Evolutionary conservation across 2,113 vertebrate species (phyloP).

Genomic region (Prunella himalayana): DNA sequence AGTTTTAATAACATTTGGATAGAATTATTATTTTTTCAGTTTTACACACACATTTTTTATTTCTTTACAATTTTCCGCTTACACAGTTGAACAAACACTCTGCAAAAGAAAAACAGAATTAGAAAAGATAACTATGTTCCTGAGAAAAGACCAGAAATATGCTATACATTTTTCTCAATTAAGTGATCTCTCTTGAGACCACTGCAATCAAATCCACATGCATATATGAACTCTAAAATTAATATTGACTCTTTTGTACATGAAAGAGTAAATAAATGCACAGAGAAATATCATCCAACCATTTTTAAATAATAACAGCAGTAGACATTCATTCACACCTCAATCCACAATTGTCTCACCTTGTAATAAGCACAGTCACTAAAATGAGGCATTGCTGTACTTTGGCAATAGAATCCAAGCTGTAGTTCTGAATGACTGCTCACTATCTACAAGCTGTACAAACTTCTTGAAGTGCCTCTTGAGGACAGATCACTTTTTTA

Average conservation of each 20-base stretch:
- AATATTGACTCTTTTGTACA: not conserved
- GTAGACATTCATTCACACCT: not conserved
- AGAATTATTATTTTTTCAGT: not conserved
- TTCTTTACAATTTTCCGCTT: not conserved
- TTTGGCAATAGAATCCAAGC: slow-evolving; percentile 60
- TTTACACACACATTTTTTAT: not conserved
- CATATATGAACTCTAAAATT: not conserved
- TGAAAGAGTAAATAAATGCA: not conserved
- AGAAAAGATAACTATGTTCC: not conserved
- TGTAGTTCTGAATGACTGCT: not conserved
- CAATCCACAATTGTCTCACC: slow-evolving; percentile 63
- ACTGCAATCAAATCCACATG: not conserved
- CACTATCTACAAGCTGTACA: not conserved
- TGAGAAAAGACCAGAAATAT: not conserved
- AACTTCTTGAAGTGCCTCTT: slow-evolving; percentile 27
- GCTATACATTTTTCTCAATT: not conserved
- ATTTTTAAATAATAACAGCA: not conserved
- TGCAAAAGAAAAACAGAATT: not conserved
- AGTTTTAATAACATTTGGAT: not conserved
- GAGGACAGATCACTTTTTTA: slow-evolving; percentile 38
- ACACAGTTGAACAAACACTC: not conserved
- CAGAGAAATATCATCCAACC: not conserved
- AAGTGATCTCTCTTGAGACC: not conserved
- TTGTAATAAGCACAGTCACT: slow-evolving; percentile 78
- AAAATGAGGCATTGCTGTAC: slow-evolving; percentile 81